phyloP scores from a whole-genome alignment of 2,797 vertebrate species.

The Buceros bicornis region DNA sequence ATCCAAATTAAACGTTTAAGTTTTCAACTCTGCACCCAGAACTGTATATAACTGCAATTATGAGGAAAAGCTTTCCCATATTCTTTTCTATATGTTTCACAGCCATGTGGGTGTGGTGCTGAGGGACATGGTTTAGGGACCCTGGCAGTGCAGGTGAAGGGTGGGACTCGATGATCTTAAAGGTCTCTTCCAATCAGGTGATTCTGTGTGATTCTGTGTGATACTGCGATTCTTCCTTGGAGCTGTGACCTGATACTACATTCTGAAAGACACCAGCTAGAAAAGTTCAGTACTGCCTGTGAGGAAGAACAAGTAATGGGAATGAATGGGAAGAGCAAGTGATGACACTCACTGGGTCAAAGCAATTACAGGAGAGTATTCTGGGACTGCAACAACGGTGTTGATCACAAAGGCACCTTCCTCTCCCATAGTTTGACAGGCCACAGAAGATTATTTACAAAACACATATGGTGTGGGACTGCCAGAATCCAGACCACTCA shows the following conservation, averaged over 20 bases:
- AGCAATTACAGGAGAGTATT: background rate
- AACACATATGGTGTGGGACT: background rate
- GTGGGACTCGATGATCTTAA: too few relatives aligned
- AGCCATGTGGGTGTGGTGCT: too few relatives aligned
- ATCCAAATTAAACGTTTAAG: background rate
- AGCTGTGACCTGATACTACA: background rate
- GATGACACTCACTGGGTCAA: background rate
- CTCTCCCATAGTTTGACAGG: background rate
- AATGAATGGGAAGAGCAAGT: background rate
- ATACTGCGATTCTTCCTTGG: background rate
- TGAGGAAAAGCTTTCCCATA: background rate
- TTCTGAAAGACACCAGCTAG: background rate
- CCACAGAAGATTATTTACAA: background rate
- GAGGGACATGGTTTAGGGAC: too few relatives aligned
- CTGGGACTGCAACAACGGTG: background rate
- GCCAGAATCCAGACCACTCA: background rate
- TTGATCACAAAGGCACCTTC: background rate
- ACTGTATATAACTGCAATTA: background rate
- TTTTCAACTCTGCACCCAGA: background rate
- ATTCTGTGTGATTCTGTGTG: too few relatives aligned
- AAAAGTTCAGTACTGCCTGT: background rate
- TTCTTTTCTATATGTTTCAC: background rate
- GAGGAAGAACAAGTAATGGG: background rate
- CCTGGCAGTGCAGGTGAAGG: too few relatives aligned
- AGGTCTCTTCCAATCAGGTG: too few relatives aligned